Conservation (phyloP, 2,888 invertebrate species). For the Pollenia amentaria region DNA sequence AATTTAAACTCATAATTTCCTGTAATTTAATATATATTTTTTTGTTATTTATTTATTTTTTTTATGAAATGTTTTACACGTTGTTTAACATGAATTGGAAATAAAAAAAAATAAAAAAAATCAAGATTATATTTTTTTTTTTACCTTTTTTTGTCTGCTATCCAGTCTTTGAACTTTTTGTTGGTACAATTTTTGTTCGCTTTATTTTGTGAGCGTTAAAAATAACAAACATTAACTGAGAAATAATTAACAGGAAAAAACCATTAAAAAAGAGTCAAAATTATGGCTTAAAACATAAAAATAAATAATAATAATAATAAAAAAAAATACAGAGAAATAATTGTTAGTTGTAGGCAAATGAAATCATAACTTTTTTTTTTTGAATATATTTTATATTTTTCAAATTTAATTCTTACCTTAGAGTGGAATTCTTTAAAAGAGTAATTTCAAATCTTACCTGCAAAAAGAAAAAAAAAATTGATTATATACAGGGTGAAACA, state of each 20-base stretch:
- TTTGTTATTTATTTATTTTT: not conserved
- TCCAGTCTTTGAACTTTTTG: constrained; percentile 37
- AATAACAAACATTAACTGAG: constrained; percentile 16
- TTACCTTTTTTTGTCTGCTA: not conserved
- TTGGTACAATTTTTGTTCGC: constrained; percentile 13
- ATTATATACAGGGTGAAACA: no score
- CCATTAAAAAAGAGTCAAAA: not conserved
- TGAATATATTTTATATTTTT: no score
- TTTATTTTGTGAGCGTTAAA: constrained; percentile 11
- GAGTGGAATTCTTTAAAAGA: no score
- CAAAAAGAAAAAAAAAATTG: no score
- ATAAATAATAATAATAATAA: not conserved
- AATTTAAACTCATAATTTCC: constrained; percentile 54
- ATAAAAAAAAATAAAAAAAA: not conserved
- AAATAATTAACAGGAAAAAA: not conserved
- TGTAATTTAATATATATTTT: constrained; percentile 55
- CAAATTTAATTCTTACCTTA: no score
- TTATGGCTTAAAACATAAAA: not conserved
- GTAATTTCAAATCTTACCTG: no score
- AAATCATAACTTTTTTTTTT: not conserved
- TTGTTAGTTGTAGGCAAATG: constrained; percentile 4
- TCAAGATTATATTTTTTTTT: constrained; percentile 11
- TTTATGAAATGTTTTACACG: constrained; percentile 46
- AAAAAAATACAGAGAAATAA: not conserved
- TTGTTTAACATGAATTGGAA: constrained; percentile 57